phyloP scores from a whole-genome alignment of 2,113 vertebrate genomes.

The Pelecanus crispus region DNA sequence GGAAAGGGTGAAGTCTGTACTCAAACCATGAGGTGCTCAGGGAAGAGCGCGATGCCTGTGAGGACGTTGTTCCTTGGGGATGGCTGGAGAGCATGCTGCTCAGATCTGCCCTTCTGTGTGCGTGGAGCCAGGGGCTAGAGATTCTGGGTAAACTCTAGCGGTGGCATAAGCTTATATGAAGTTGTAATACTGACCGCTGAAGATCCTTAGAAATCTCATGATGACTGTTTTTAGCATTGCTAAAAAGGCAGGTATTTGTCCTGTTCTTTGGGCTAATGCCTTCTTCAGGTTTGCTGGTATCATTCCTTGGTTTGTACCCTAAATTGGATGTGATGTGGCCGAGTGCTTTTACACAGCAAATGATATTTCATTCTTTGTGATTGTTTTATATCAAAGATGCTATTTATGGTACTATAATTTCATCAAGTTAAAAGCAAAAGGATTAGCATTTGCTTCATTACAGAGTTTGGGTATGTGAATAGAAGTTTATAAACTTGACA shows the following conservation, averaged over 20 bases:
- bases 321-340: background rate
- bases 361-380: background rate
- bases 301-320: background rate
- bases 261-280: background rate
- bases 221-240: background rate
- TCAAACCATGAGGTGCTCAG: background rate
- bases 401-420: conserved; percentile 25
- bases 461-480: background rate
- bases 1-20: background rate
- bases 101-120: background rate
- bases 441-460: conserved; percentile 28
- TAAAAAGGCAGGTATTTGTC: background rate
- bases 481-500: conserved; percentile 32
- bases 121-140: background rate
- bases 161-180: background rate
- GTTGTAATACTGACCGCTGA: background rate
- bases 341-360: background rate
- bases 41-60: background rate
- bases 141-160: background rate
- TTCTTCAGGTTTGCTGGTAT: background rate
- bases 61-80: background rate
- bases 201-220: background rate
- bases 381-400: conserved; percentile 22
- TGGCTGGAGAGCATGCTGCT: background rate
- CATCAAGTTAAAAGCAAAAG: conserved; percentile 3